These are phyloP conservation scores for Cyrtonyx montezumae DNA, from an alignment of 2,113 vertebrate genomes.

Conservation along the genomic window DNA sequence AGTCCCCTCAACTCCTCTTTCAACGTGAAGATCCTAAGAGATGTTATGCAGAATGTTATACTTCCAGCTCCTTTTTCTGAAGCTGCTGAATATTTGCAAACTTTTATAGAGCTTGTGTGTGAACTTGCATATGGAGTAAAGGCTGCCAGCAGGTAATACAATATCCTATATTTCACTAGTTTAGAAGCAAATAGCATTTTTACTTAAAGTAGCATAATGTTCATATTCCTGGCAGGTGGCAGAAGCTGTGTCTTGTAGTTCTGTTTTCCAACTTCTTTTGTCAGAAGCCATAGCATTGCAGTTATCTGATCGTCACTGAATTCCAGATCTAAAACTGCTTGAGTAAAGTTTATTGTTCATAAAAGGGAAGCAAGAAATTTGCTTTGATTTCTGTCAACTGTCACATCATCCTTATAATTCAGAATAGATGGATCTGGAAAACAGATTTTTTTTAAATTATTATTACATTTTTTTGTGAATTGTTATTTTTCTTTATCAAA, in stretches of 20 bases:
- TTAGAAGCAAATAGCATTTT: neutral
- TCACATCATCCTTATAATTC: neutral
- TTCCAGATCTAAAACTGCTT: neutral
- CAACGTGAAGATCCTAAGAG: neutral
- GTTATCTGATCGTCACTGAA: neutral
- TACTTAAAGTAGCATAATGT: neutral
- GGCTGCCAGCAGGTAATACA: neutral
- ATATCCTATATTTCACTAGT: accelerated
- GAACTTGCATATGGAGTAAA: neutral
- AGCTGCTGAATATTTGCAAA: neutral
- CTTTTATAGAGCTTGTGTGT: neutral
- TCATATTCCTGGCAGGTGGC: neutral
- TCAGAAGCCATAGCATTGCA: neutral
- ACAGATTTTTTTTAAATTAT: accelerated
- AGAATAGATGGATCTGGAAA: neutral
- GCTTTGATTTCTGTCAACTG: neutral
- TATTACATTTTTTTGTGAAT: neutral
- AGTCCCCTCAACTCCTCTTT: neutral
- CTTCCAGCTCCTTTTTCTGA: neutral
- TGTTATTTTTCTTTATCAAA: neutral
- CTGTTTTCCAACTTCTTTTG: neutral
- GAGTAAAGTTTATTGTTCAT: neutral
- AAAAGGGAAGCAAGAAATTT: neutral
- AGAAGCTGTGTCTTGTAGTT: neutral
- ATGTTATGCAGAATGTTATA: neutral